Percentiles rank a stretch among this genome's conserved stretches.
Conservation (phyloP, 2,888 invertebrate genomes). For the Eupithecia pulchellata region DNA sequence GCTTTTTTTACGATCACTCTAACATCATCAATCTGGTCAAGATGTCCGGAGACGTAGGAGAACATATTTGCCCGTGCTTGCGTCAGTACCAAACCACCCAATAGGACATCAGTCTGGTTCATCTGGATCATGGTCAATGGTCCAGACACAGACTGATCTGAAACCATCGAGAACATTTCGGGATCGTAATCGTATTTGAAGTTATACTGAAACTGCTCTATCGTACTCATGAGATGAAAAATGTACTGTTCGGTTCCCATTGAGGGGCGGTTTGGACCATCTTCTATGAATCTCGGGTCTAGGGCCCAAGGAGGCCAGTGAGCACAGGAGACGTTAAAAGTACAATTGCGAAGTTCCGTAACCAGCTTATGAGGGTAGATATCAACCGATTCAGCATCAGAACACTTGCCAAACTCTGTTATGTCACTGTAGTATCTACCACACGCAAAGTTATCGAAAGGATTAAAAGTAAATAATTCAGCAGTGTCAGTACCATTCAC, state of each 20-base stretch:
- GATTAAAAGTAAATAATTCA: constrained; percentile 64
- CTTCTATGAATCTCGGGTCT: constrained; percentile 40
- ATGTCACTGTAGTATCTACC: constrained; percentile 62
- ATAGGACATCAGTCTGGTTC: constrained; percentile 47
- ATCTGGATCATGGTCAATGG: constrained; percentile 45
- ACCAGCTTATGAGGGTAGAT: constrained; percentile 56
- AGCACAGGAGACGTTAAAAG: constrained; percentile 53
- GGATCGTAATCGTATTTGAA: constrained; percentile 48
- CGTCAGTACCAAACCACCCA: constrained; percentile 52
- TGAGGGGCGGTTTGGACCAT: constrained; percentile 13
- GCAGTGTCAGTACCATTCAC: constrained; percentile 52
- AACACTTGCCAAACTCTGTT: constrained; percentile 59
- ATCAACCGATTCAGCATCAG: constrained; percentile 30
- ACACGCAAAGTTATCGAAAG: constrained; percentile 65
- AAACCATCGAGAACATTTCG: constrained; percentile 51
- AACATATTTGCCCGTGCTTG: constrained; percentile 50
- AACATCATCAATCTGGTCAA: constrained; percentile 57
- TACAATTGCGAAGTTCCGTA: constrained; percentile 61
- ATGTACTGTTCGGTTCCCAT: constrained; percentile 54
- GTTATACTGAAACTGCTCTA: constrained; percentile 58
- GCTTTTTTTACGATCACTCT: constrained; percentile 58
- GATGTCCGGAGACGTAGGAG: constrained; percentile 53
- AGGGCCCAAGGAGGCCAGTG: constrained; percentile 64
- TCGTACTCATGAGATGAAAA: constrained; percentile 55
- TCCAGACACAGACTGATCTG: constrained; percentile 52